phyloP scores from a whole-genome alignment of 2,888 invertebrate species.

The Dione juno region DNA sequence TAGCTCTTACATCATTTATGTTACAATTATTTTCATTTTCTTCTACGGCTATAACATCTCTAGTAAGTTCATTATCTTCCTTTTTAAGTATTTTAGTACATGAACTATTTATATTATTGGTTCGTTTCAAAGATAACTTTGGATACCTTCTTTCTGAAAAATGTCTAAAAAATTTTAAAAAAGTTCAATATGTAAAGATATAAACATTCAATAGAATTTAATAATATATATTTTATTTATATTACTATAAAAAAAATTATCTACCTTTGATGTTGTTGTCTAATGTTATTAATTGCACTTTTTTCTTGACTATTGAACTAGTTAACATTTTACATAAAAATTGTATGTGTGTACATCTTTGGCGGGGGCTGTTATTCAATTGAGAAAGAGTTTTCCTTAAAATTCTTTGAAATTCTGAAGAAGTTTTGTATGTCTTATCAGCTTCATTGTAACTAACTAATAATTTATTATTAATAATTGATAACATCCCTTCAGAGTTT shows the following conservation, averaged over 20 bases:
- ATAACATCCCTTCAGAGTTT: constrained; percentile 56
- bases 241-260: background rate
- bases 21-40: constrained; percentile 39
- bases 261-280: constrained; percentile 48
- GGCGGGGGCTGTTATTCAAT: constrained; percentile 54
- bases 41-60: constrained; percentile 49
- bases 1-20: constrained; percentile 34
- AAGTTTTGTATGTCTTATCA: constrained; percentile 53
- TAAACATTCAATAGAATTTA: too few species aligned
- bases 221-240: too few species aligned
- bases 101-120: constrained; percentile 22
- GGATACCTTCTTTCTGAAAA: background rate
- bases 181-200: background rate
- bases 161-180: constrained; percentile 15
- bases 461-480: constrained; percentile 58
- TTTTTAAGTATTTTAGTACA: constrained; percentile 46
- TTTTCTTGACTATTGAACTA: constrained; percentile 53
- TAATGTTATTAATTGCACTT: constrained; percentile 59
- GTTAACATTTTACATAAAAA: constrained; percentile 56
- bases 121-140: constrained; percentile 24
- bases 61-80: constrained; percentile 42
- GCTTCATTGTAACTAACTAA: constrained; percentile 54
- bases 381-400: constrained; percentile 49
- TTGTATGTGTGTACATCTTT: constrained; percentile 62
- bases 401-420: constrained; percentile 51